phyloP scores from a whole-genome alignment of 2,888 invertebrate species.

The Linhomoeus sp. region DNA sequence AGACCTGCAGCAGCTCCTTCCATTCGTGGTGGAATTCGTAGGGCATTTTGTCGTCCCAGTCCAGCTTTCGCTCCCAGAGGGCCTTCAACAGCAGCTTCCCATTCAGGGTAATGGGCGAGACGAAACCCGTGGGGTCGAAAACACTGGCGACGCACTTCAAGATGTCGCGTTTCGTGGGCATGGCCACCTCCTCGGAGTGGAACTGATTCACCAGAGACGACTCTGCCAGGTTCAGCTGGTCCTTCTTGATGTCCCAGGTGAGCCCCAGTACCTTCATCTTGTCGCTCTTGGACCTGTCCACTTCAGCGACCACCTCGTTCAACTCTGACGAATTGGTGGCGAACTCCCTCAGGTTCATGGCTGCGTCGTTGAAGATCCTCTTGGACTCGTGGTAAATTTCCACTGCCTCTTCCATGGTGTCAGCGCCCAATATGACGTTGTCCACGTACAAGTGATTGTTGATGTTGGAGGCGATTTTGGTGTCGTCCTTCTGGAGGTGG shows the following conservation, averaged over 20 bases:
- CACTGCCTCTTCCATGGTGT: slow-evolving; percentile 3
- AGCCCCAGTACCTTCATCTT: slow-evolving; percentile 1
- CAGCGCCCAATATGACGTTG: slow-evolving; percentile 6
- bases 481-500: background rate
- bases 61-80: background rate
- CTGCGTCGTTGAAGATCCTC: background rate
- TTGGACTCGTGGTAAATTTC: background rate
- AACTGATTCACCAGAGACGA: background rate
- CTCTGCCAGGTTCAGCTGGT: background rate
- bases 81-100: background rate
- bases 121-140: background rate
- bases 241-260: background rate
- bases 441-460: slow-evolving; percentile 8
- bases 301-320: background rate
- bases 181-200: background rate
- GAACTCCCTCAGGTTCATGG: slow-evolving; percentile 4
- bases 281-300: background rate
- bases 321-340: background rate
- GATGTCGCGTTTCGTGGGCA: background rate
- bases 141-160: background rate
- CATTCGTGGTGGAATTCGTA: too few relatives aligned
- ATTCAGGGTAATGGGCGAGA: background rate
- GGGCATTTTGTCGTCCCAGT: background rate
- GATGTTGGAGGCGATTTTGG: slow-evolving; percentile 6
- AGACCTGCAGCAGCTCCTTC: too few relatives aligned